Evolutionary conservation across 2,797 vertebrate genomes (phyloP).

Genomic region (Sebastes itinus): DNA sequence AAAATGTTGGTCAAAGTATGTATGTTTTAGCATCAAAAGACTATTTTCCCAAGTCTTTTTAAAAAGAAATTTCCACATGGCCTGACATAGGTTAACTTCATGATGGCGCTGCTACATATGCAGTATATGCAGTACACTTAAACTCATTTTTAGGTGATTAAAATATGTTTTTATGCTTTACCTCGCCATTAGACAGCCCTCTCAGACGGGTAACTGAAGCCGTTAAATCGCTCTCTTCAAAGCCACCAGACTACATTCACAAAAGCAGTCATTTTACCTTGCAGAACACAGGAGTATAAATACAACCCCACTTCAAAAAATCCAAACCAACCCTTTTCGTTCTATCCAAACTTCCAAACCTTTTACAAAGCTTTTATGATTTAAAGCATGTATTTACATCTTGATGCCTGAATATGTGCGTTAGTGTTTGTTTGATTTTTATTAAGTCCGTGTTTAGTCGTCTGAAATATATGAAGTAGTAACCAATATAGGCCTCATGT

Average conservation of each 20-base stretch:
- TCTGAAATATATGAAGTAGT: background rate
- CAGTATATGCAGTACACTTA: background rate
- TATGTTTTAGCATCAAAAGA: background rate
- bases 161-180: too few species aligned
- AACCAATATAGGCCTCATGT: background rate
- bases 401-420: background rate
- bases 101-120: background rate
- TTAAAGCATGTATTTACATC: background rate
- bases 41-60: background rate
- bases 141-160: too few species aligned
- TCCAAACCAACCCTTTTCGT: accelerated
- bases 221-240: accelerated
- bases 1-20: background rate
- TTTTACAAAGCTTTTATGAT: background rate
- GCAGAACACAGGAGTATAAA: too few species aligned
- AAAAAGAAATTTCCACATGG: accelerated
- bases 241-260: too few species aligned
- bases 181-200: accelerated
- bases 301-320: too few species aligned
- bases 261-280: too few species aligned
- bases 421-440: background rate
- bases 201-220: too few species aligned
- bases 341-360: too few species aligned
- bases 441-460: background rate
- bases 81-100: background rate